Base-by-base conservation (phyloP, 37 sponge, comb jelly and placozoan genomes). In the Chondrilla cf. caribensis region DNA sequence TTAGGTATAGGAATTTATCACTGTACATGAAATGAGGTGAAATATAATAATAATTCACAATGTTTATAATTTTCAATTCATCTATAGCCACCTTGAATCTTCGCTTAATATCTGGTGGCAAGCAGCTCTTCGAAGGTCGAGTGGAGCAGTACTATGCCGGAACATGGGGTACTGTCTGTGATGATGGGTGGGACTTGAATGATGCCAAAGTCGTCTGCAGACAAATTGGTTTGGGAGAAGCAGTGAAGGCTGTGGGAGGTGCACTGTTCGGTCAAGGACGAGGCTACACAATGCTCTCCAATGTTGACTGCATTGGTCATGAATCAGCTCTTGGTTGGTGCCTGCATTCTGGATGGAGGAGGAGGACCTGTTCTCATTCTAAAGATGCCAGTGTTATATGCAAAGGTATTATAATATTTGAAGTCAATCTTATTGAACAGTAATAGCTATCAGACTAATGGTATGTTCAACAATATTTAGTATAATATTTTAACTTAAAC, bases 131-230 rank as follows among this genome's bases (percentile, higher is more conserved):
- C 60, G 65, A 81, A 22, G 81, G 81, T 40, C 40, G 81, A 2
- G 81, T 81, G 14, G 81, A 64, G 81, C 38, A 43, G 26, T 81
- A 81, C 81, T 64, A 60, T 24, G 65, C 40, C 58, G 81, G 81
- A 0, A 62, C 81, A 21, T 81, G 65, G 62, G 65, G 81, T 37
- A 81, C 62, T 62, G 43, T 81, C 21, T 81, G 81, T n/a, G 47
- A 81, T 9, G 0, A 0, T 2, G 65, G 65, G 4, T 81, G 81
- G 81, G 44, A 81, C 41, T 18, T 81, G 24, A 62, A 24, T 21
- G 81, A 62, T 62, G 81, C 81, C 26, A 81, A 39, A 39, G 81
- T 81, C 9, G 81, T 81, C 14, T 81, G 81, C 81, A 81, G 32
- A 25, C 62, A 62, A 22, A 62, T 81, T 59, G 81, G 81, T 35